A percentile compares a stretch with the other conserved stretches of the same genome.
phyloP scores from a whole-genome alignment of 2,797 vertebrate species.

The Lutra lutra region DNA sequence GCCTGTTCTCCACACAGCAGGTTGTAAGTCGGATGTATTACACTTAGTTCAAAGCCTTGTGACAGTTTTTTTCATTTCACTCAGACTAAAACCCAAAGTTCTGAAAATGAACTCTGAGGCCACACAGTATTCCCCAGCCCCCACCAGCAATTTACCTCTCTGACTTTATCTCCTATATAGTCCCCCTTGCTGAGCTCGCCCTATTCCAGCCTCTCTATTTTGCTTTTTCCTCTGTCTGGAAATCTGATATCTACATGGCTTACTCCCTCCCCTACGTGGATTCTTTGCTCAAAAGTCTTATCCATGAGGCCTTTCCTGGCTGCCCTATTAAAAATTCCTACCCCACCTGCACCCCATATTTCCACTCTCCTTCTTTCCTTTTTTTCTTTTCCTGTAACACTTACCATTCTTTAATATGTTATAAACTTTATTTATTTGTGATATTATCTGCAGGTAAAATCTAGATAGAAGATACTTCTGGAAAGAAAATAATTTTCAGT shows the following conservation, averaged over 20 bases:
- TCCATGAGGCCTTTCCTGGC: not conserved
- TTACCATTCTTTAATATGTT: not conserved
- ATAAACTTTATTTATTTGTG: not conserved
- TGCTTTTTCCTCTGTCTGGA: not conserved
- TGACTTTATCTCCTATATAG: not conserved
- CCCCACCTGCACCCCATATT: not conserved
- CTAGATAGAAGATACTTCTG: not conserved
- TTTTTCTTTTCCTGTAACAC: not conserved
- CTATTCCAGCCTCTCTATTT: not conserved
- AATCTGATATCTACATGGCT: not conserved
- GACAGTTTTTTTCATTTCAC: not conserved
- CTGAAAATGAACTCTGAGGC: not conserved
- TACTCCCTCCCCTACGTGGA: not conserved
- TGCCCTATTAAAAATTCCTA: not conserved
- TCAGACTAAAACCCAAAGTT: not conserved
- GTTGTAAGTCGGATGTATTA: not conserved
- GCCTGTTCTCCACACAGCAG: not conserved
- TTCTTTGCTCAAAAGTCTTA: not conserved
- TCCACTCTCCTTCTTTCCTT: not conserved
- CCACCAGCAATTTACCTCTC: rapidly evolving
- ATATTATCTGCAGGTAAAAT: not conserved
- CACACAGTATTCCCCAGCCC: not conserved
- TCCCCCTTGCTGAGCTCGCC: not conserved
- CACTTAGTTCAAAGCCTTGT: not conserved
- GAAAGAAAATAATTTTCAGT: not conserved